phyloP scores from a whole-genome alignment of 2,113 vertebrate species.

The Tichodroma muraria region DNA sequence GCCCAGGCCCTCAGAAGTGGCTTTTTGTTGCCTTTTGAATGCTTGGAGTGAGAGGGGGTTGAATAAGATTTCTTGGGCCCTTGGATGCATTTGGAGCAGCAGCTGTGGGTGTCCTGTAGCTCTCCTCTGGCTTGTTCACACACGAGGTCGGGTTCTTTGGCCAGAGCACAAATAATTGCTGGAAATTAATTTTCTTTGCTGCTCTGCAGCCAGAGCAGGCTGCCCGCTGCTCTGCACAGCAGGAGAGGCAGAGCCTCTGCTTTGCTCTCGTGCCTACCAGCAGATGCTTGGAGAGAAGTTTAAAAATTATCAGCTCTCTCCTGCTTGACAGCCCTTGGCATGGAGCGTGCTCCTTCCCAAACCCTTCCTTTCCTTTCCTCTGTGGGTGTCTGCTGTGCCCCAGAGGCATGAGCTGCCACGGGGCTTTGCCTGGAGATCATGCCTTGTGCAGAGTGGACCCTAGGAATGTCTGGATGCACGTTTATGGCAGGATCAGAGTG shows the following conservation, averaged over 20 bases:
- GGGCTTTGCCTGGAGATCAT: neutral
- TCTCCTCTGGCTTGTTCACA: neutral
- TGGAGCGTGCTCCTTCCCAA: neutral
- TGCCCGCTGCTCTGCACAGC: neutral
- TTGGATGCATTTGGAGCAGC: neutral
- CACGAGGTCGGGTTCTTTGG: neutral
- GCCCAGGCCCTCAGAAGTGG: neutral
- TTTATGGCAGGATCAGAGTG: neutral
- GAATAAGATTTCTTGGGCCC: neutral
- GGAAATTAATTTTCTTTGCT: constrained; percentile 11
- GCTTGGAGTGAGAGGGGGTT: neutral
- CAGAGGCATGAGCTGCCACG: neutral
- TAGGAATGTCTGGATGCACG: neutral
- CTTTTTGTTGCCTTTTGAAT: neutral
- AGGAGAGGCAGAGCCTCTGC: neutral
- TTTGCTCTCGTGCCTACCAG: neutral
- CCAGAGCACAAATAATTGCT: neutral
- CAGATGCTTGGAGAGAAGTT: constrained; percentile 14
- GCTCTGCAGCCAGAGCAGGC: neutral
- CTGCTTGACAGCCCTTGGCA: neutral
- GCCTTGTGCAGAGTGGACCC: neutral
- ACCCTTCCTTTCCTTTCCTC: neutral
- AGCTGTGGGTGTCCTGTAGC: neutral
- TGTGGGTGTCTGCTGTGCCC: neutral
- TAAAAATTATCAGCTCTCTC: neutral